Percentiles rank a stretch among this genome's conserved stretches.
Evolutionary conservation across 2,113 vertebrate species (phyloP).

Genomic region (Anolis sagrei): DNA sequence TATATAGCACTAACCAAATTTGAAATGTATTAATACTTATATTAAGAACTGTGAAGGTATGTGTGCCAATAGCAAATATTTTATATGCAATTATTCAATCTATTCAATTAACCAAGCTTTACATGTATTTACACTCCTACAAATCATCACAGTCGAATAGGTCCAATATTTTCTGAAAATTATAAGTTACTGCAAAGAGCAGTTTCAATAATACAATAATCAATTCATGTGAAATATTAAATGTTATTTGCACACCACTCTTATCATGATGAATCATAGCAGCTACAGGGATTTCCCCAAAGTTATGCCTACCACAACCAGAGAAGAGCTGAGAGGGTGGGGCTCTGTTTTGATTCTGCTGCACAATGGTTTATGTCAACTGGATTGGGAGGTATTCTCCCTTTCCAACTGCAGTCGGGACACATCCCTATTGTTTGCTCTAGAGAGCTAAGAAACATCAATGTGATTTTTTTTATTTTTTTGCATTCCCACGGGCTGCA

Average conservation of each 20-base stretch:
- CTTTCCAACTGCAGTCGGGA: background rate
- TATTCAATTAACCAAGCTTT: slow-evolving; percentile 21
- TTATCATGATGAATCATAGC: background rate
- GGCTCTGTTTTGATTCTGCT: background rate
- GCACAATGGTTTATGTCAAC: background rate
- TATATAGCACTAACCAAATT: background rate
- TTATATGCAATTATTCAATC: background rate
- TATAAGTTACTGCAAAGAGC: background rate
- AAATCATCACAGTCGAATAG: background rate
- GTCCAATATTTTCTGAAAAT: background rate
- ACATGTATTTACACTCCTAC: background rate
- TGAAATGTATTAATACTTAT: background rate
- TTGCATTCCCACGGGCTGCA: too few relatives aligned
- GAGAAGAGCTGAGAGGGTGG: background rate
- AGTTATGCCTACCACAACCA: background rate
- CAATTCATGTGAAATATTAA: background rate
- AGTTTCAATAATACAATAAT: background rate
- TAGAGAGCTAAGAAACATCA: background rate
- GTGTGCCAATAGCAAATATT: background rate
- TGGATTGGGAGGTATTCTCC: background rate
- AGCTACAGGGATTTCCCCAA: background rate
- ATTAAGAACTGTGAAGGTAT: background rate
- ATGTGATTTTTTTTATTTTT: background rate
- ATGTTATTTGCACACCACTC: background rate
- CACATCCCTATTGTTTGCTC: background rate